Percentiles rank a stretch among this genome's conserved stretches.
These are phyloP conservation scores for Melangyna quadrimaculata DNA, from an alignment of 2,888 invertebrate genomes.

Conservation along the genomic window DNA sequence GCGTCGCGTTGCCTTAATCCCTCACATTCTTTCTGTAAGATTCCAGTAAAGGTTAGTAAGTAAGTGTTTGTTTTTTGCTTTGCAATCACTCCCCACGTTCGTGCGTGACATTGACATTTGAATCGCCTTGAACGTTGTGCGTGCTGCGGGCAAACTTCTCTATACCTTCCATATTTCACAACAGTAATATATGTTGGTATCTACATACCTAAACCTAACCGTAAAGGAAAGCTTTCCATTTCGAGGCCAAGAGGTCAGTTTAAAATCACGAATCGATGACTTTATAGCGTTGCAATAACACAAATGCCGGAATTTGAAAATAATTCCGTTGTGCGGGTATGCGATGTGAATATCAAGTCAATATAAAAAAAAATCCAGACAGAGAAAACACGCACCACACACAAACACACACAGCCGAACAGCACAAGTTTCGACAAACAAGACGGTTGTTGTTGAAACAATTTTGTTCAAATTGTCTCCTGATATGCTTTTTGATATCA, in stretches of 20 bases:
- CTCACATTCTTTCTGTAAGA: background rate
- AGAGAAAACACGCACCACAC: background rate
- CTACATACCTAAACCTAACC: too few species aligned
- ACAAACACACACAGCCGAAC: background rate
- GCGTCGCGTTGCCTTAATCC: background rate
- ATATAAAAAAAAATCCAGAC: constrained; percentile 1
- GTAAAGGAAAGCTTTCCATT: constrained; percentile 47
- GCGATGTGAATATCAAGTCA: constrained; percentile 1
- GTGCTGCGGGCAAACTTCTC: constrained; percentile 11
- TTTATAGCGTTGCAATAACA: background rate
- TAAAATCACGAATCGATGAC: constrained; percentile 22
- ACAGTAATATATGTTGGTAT: background rate
- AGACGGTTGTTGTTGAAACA: background rate
- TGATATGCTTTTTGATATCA: constrained; percentile 5
- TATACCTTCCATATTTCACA: background rate
- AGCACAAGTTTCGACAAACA: background rate
- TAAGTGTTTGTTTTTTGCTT: constrained; percentile 16
- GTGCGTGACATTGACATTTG: constrained; percentile 70
- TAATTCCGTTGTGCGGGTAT: background rate
- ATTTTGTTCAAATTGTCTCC: background rate
- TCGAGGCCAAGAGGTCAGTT: constrained; percentile 34
- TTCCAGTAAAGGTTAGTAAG: constrained; percentile 6
- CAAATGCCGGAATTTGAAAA: background rate
- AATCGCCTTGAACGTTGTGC: constrained; percentile 40
- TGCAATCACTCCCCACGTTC: constrained; percentile 38